A percentile compares a stretch with the other conserved stretches of the same genome.
phyloP scores from a whole-genome alignment of 2,113 vertebrate species.

The Columbina picui region DNA sequence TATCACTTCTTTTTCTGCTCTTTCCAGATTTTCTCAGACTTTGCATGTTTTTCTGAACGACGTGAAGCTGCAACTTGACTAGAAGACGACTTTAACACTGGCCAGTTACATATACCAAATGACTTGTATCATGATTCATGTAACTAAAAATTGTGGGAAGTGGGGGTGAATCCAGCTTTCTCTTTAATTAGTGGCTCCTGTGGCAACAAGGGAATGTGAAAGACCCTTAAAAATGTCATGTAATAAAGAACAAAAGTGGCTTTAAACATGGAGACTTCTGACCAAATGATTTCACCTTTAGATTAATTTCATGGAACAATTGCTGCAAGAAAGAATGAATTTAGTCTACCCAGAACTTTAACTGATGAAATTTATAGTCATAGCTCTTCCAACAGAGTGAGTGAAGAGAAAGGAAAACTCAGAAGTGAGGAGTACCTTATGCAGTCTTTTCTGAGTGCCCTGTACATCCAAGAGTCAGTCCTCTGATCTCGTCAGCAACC shows the following conservation, averaged over 20 bases:
- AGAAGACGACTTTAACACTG: neutral
- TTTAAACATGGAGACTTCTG: neutral
- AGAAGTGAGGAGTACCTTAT: neutral
- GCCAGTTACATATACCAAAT: neutral
- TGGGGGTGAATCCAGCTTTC: neutral
- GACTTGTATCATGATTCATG: neutral
- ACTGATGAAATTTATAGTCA: neutral
- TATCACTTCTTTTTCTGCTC: neutral
- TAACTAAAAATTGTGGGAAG: neutral
- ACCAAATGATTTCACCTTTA: neutral
- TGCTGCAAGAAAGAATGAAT: neutral
- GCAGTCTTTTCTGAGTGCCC: neutral
- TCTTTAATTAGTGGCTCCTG: neutral
- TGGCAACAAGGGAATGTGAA: neutral
- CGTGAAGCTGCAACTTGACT: accelerated
- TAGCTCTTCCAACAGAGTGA: neutral
- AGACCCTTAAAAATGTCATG: neutral
- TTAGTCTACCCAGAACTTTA: neutral
- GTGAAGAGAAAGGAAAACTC: neutral
- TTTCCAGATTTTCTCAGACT: neutral
- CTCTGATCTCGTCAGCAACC: neutral
- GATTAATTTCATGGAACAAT: neutral
- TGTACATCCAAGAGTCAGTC: neutral
- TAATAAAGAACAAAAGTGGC: neutral
- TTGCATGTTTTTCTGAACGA: neutral